Conservation (phyloP, 2,888 invertebrate species). For the Eupeodes latifasciatus region DNA sequence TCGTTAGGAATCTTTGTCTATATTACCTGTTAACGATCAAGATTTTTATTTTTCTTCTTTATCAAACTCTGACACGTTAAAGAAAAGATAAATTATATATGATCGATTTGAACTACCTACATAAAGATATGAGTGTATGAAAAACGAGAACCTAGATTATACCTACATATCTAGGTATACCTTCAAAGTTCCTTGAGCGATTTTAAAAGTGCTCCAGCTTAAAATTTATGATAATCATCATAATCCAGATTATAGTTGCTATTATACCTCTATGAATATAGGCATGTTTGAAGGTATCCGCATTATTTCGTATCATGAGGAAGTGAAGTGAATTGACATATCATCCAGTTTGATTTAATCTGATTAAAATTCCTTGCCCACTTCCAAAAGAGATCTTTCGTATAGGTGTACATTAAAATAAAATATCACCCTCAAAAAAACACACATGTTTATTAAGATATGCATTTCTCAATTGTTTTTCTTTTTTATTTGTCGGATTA, state of each 20-base stretch:
- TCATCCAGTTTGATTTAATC: constrained; percentile 43
- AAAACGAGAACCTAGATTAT: not conserved
- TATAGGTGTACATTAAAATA: not conserved
- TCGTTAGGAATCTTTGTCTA: constrained; percentile 45
- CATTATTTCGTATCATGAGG: constrained; percentile 1
- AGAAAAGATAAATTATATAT: constrained; percentile 4
- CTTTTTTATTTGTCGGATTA: constrained; percentile 7
- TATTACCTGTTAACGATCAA: constrained; percentile 28
- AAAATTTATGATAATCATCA: constrained; percentile 16
- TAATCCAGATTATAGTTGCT: constrained; percentile 41
- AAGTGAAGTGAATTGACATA: constrained; percentile 14
- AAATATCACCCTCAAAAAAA: not conserved
- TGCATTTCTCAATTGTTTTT: not conserved
- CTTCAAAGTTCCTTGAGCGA: not conserved
- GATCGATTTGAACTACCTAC: constrained; percentile 5
- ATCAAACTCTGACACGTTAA: not conserved
- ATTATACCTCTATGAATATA: not conserved
- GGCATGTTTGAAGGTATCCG: not conserved
- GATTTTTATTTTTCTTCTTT: not conserved
- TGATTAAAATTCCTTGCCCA: constrained; percentile 39
- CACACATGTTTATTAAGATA: not conserved
- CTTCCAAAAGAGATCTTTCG: constrained; percentile 8
- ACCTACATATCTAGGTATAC: no score
- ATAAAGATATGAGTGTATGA: not conserved
- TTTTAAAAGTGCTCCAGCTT: not conserved